phyloP scores from a whole-genome alignment of 2,888 invertebrate species.

The Ophion ellenae region DNA sequence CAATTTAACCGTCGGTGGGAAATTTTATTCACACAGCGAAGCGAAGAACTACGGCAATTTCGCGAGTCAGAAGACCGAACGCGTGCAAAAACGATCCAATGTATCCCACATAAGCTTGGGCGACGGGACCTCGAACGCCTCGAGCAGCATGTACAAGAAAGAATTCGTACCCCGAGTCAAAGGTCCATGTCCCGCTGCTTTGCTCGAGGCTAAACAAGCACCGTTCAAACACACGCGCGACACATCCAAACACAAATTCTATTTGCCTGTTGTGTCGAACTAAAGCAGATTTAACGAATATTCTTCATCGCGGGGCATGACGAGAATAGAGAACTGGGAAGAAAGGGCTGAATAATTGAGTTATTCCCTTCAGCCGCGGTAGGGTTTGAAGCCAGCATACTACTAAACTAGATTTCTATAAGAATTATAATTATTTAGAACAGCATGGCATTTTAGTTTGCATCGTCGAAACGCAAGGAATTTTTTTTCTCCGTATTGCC shows the following conservation, averaged over 20 bases:
- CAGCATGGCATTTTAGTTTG: no score
- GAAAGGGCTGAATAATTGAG: no score
- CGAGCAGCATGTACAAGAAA: slow-evolving; percentile 89
- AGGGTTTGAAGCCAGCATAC: no score
- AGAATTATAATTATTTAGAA: no score
- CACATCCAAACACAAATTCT: slow-evolving; percentile 93
- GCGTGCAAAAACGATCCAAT: slow-evolving; percentile 87
- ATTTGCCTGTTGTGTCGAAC: slow-evolving; percentile 88
- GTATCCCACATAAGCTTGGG: slow-evolving; percentile 91
- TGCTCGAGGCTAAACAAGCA: slow-evolving; percentile 90
- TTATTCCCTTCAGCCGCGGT: no score
- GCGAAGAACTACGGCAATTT: slow-evolving; percentile 89
- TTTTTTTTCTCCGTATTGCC: no score
- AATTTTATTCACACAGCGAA: slow-evolving; percentile 90
- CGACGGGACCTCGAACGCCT: slow-evolving; percentile 86
- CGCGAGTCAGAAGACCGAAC: slow-evolving; percentile 86
- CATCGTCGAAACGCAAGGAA: no score
- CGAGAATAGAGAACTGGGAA: no score
- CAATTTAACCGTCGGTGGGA: slow-evolving; percentile 89
- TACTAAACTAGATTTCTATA: no score
- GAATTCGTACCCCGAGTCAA: slow-evolving; percentile 90
- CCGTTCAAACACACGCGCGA: slow-evolving; percentile 94
- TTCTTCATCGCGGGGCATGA: not conserved
- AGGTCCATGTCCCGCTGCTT: slow-evolving; percentile 92
- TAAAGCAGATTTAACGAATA: slow-evolving; percentile 64